phyloP scores from a whole-genome alignment of 2,797 vertebrate species.

The Acestrorhynchus altus region DNA sequence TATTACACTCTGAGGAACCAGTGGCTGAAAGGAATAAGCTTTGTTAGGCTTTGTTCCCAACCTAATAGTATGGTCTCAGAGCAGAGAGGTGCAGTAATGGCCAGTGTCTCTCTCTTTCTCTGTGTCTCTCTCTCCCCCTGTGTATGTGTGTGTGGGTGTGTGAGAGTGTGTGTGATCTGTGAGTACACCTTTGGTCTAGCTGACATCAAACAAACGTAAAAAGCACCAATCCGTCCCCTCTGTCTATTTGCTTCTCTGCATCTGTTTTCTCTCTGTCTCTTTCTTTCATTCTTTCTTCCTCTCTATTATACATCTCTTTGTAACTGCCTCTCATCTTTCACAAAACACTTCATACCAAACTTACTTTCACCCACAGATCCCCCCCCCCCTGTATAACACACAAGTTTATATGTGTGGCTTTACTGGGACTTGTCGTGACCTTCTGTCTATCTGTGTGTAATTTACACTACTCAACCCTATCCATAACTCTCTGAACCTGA shows the following conservation, averaged over 20 bases:
- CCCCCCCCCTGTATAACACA: too few species aligned
- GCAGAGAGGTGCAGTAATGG: slow-evolving; percentile 38
- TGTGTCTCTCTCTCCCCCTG: not conserved
- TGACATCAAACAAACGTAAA: slow-evolving; percentile 54
- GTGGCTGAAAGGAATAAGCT: slow-evolving; percentile 27
- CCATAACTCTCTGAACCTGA: too few species aligned
- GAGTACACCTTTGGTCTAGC: slow-evolving; percentile 41
- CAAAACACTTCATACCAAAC: not conserved
- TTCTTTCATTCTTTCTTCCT: slow-evolving; percentile 24
- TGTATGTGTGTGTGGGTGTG: not conserved
- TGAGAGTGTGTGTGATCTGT: not conserved
- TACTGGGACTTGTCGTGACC: too few species aligned
- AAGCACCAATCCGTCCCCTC: slow-evolving; percentile 30
- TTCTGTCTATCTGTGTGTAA: too few species aligned
- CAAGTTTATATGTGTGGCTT: too few species aligned
- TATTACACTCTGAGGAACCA: not conserved
- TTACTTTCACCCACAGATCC: slow-evolving; percentile 1
- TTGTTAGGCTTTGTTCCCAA: slow-evolving; percentile 26
- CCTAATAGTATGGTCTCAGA: slow-evolving; percentile 22
- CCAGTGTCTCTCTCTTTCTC: not conserved
- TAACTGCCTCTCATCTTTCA: not conserved
- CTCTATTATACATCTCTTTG: slow-evolving; percentile 8
- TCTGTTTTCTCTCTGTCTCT: slow-evolving; percentile 15
- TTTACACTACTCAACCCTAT: too few species aligned
- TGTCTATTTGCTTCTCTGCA: slow-evolving; percentile 13